Evolutionary conservation across 2,888 invertebrate genomes (phyloP).

Genomic region (Epinotia bilunana): DNA sequence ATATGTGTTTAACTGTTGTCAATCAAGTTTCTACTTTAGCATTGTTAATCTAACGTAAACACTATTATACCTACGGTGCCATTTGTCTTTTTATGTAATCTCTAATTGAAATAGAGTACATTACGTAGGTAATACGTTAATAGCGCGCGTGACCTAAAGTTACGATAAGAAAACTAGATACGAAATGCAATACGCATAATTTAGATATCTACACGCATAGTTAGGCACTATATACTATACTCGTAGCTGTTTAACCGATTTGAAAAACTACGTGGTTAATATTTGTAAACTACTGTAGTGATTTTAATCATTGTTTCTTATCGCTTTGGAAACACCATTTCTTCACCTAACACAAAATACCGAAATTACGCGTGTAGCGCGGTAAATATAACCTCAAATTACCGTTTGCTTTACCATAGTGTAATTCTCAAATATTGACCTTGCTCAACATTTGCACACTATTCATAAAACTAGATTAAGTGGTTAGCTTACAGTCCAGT

Average conservation of each 20-base stretch:
- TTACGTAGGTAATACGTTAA: not conserved
- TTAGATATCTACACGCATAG: not conserved
- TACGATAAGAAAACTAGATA: constrained; percentile 1
- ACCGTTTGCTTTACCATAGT: constrained; percentile 13
- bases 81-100: not conserved
- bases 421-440: constrained; percentile 31
- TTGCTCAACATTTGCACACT: constrained; percentile 19
- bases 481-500: constrained; percentile 10
- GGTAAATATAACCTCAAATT: constrained; percentile 20
- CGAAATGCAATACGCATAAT: constrained; percentile 1
- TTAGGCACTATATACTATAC: not conserved
- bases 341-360: constrained; percentile 6
- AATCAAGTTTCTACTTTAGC: not conserved
- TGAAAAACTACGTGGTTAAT: not conserved
- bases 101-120: not conserved
- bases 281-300: not conserved
- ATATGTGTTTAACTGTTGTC: not conserved
- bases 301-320: not conserved
- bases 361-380: constrained; percentile 4
- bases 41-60: not conserved
- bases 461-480: constrained; percentile 22
- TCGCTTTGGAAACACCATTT: constrained; percentile 16
- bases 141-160: not conserved
- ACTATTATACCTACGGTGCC: not conserved
- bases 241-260: not conserved